These are phyloP conservation scores for Sciurus vulgaris DNA, from an alignment of 2,797 vertebrate species.

Conservation along the genomic window DNA sequence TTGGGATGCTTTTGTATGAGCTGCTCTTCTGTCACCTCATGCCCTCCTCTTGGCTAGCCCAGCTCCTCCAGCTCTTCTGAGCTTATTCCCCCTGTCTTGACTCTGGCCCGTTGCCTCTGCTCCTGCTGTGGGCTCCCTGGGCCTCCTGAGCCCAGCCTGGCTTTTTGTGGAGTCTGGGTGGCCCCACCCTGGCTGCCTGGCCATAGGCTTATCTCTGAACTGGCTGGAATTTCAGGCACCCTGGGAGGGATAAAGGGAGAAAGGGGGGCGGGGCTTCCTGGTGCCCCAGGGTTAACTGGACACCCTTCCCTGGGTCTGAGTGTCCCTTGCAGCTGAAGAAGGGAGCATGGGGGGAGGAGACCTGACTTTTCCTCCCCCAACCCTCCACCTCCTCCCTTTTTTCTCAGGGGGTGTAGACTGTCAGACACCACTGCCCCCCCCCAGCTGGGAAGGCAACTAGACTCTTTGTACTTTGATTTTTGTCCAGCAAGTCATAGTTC, in stretches of 20 bases:
- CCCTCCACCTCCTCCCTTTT: too few relatives aligned
- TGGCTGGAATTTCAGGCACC: constrained; percentile 33
- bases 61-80: neutral
- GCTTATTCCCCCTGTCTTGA: neutral
- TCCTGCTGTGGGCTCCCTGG: neutral
- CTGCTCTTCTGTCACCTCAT: neutral
- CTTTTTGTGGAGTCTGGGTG: neutral
- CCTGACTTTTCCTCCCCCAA: too few relatives aligned
- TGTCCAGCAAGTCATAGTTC: neutral
- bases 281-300: neutral
- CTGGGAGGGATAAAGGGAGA: neutral
- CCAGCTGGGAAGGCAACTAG: neutral
- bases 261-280: neutral
- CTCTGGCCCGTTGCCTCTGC: neutral
- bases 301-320: neutral
- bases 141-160: neutral
- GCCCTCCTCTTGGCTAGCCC: neutral
- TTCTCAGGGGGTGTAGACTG: neutral
- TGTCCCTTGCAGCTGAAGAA: neutral
- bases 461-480: neutral
- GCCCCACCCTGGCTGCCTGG: neutral
- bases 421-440: neutral
- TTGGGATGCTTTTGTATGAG: neutral
- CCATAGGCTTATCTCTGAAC: constrained; percentile 14
- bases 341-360: too few relatives aligned